Conservation (phyloP, 2,888 invertebrate genomes). For the Oscheius sp. region DNA sequence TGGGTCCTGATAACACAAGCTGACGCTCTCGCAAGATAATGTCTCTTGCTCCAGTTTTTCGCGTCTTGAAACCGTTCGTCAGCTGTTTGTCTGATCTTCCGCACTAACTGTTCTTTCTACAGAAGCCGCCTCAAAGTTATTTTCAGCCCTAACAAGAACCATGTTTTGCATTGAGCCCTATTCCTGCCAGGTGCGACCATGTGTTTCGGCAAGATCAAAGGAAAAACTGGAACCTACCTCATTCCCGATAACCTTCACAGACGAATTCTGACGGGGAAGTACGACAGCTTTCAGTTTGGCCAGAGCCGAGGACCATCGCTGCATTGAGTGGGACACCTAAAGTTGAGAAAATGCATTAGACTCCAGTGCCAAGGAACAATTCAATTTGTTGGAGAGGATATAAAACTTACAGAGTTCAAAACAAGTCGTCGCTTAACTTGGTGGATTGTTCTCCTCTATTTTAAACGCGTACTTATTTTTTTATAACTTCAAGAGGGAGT, state of each 20-base stretch:
- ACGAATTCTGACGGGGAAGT: background rate
- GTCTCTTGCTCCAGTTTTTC: constrained; percentile 30
- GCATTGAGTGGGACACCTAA: background rate
- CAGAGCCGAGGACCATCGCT: background rate
- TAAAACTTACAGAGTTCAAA: too few species aligned
- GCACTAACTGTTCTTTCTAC: background rate
- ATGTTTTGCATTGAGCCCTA: too few species aligned
- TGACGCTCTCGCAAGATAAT: constrained; percentile 30
- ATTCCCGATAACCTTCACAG: background rate
- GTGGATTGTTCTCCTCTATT: too few species aligned
- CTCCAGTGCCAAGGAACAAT: background rate
- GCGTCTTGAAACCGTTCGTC: constrained; percentile 4
- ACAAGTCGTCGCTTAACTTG: too few species aligned
- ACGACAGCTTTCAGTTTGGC: background rate
- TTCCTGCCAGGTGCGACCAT: too few species aligned
- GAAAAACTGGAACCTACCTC: constrained; percentile 7
- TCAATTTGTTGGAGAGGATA: background rate
- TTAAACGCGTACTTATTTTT: too few species aligned
- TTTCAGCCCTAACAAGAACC: too few species aligned
- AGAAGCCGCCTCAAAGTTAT: too few species aligned
- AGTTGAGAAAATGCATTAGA: background rate
- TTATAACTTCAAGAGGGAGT: too few species aligned
- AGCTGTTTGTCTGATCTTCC: constrained; percentile 8
- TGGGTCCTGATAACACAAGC: constrained; percentile 33
- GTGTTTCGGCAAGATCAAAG: constrained; percentile 8